Base-by-base conservation (phyloP, 2,888 invertebrate genomes). In the Hypena proboscidalis region DNA sequence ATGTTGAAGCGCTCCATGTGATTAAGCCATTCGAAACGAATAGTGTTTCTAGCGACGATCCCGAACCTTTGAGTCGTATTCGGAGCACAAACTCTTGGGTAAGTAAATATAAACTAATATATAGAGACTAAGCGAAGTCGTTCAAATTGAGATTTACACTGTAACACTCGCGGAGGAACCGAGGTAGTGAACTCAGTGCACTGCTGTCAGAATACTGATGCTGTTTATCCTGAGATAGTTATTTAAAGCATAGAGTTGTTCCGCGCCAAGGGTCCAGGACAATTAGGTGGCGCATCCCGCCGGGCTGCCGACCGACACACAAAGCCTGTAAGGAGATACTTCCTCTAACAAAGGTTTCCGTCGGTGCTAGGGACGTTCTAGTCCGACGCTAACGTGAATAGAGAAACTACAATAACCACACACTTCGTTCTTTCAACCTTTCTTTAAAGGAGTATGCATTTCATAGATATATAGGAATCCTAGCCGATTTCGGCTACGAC, bases 311-410 rank as follows among this genome's bases (percentile, higher is more conserved):
- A 67, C 64, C 59, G 70, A 57, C 67, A 69, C 70, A 89, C 88
- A 90, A 89, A 85, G 84, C 74, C 50, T 71, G 90, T 85, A 89
- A 90, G 83, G 70, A 70, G 88, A 90, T 88, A 90, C 85, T 89
- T 87, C 88, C 86, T 85, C 74, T 79, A 80, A 86, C 90, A 85
- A 83, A 74, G 79, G 81, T 70, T 75, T 73, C 73, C 77, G 75
- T 61, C 67, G 63, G 42, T 74, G 75, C 80, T 84, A 80, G 75
- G 71, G 76, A 77, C 74, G 67, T 68, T 72, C 74, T 75, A 73
- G 70, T 74, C 66, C 58, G 63, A 59, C 59, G 58, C 60, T 61
- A 62, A 56, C 51, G 59, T 71, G 69, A 71, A 74, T 70, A 70
- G 69, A 70, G 53, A 59, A 25, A 29, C 30, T 33, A 73, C 62